Percentiles rank a stretch among this genome's conserved stretches.
Conservation (phyloP, 2,797 vertebrate genomes). For the Pempheris klunzingeri region DNA sequence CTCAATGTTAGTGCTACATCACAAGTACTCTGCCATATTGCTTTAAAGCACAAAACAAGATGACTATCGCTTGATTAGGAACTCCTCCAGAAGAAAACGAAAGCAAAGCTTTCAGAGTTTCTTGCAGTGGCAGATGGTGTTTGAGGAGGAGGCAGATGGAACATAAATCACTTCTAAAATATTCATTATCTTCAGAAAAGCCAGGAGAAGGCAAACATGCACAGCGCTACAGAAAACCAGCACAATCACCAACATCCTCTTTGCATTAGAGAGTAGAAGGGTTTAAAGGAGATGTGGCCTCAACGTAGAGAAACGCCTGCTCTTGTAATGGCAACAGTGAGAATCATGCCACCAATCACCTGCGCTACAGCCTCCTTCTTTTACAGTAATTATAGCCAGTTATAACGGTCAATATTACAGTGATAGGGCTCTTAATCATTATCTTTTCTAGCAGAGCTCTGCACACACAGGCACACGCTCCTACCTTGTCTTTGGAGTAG, state of each 20-base stretch:
- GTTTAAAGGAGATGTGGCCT: conserved; percentile 19
- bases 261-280: conserved; percentile 32
- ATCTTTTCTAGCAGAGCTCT: background rate
- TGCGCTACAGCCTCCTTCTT: conserved; percentile 9
- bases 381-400: conserved; percentile 42
- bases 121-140: conserved; percentile 73
- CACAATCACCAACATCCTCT: conserved; percentile 54
- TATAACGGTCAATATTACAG: conserved; percentile 46
- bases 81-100: conserved; percentile 47
- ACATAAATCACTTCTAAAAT: conserved; percentile 78
- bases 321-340: conserved; percentile 17
- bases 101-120: conserved; percentile 67
- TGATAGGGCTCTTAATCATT: conserved; percentile 30
- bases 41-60: conserved; percentile 47
- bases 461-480: conserved; percentile 9
- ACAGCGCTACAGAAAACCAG: conserved; percentile 34
- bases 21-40: conserved; percentile 34
- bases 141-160: conserved; percentile 77
- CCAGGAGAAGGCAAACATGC: conserved; percentile 63
- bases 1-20: conserved; percentile 32
- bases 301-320: conserved; percentile 32
- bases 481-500: conserved; percentile 89
- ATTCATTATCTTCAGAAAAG: conserved; percentile 73
- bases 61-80: conserved; percentile 43
- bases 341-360: conserved; percentile 34